Evolutionary conservation across 2,113 vertebrate species (phyloP).

Genomic region (Apteryx mantelli): DNA sequence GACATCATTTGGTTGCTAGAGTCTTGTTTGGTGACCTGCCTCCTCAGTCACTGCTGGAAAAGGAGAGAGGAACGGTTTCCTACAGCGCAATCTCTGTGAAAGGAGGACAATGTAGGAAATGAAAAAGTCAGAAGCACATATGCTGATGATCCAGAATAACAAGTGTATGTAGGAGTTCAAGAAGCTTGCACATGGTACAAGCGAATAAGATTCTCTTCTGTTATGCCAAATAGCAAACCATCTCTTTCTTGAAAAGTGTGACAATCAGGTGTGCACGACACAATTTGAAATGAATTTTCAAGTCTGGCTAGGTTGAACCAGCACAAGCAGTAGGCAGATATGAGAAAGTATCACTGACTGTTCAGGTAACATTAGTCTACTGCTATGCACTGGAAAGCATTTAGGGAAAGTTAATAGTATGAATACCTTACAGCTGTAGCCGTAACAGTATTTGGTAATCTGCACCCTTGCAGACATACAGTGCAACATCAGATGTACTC

Average conservation of each 20-base stretch:
- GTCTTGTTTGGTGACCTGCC: background rate
- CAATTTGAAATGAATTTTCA: background rate
- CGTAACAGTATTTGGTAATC: background rate
- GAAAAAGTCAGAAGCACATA: background rate
- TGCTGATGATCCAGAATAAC: background rate
- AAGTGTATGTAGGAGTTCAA: background rate
- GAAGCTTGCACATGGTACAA: background rate
- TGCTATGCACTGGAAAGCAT: background rate
- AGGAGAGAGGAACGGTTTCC: slow-evolving; percentile 3
- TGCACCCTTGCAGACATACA: background rate
- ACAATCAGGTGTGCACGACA: background rate
- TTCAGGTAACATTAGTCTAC: background rate
- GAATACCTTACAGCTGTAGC: background rate
- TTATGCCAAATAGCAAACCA: background rate
- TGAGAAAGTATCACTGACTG: background rate
- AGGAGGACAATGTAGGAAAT: slow-evolving; percentile 11
- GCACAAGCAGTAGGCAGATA: background rate
- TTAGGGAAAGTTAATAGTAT: background rate
- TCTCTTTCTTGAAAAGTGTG: background rate
- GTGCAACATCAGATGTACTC: background rate
- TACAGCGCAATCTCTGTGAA: slow-evolving; percentile 22
- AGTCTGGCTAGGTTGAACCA: background rate
- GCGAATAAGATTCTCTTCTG: background rate
- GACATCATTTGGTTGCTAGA: background rate
- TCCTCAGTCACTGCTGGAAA: slow-evolving; percentile 11